phyloP scores from a whole-genome alignment of 2,113 vertebrate species.

The Urocolius indicus region DNA sequence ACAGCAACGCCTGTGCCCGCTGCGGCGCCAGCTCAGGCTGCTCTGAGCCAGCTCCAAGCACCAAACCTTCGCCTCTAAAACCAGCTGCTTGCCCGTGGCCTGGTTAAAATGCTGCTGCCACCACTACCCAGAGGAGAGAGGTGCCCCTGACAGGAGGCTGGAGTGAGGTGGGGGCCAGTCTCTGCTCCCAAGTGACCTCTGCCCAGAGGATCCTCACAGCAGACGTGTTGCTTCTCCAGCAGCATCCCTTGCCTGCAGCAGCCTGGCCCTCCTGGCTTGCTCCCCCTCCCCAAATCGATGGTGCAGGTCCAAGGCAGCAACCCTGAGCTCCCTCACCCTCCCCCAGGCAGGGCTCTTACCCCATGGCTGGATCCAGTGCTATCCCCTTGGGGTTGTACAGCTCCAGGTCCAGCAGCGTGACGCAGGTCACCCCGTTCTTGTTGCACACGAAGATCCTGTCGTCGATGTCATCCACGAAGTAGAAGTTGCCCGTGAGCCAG shows the following conservation, averaged over 20 bases:
- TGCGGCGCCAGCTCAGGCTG: background rate
- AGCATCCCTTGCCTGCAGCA: background rate
- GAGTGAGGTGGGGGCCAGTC: no score
- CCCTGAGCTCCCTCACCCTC: background rate
- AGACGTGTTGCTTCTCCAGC: accelerated
- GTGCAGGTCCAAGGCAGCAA: background rate
- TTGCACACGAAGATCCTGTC: constrained; percentile 98
- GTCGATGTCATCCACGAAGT: constrained; percentile 97
- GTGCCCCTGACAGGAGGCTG: no score
- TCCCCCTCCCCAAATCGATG: accelerated
- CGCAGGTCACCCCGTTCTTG: constrained; percentile 90
- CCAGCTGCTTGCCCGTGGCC: background rate
- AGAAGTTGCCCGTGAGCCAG: constrained; percentile 98
- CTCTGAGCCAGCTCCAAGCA: background rate
- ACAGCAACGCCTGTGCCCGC: background rate
- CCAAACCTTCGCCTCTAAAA: background rate
- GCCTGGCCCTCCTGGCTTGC: no score
- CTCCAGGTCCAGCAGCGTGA: constrained; percentile 94
- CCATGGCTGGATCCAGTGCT: constrained; percentile 93
- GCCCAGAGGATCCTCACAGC: background rate
- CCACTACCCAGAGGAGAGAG: no score
- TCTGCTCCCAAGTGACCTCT: no score
- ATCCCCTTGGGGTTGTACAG: constrained; percentile 97
- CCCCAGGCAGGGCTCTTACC: constrained; percentile 75
- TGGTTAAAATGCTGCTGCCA: background rate